These are phyloP conservation scores for Nothoprocta pentlandii DNA, from an alignment of 2,113 vertebrate species.

Conservation along the genomic window DNA sequence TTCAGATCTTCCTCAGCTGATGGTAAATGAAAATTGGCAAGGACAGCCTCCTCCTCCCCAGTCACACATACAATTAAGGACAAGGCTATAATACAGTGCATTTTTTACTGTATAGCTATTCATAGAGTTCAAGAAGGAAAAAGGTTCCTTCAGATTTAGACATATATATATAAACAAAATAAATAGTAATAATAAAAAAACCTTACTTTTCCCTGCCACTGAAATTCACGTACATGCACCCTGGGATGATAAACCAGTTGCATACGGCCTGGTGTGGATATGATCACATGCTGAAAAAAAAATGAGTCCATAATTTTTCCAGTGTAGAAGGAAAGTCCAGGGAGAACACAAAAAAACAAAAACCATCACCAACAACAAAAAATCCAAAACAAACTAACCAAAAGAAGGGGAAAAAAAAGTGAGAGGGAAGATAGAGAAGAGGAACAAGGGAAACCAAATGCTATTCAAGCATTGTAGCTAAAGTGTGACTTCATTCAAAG, in stretches of 20 bases:
- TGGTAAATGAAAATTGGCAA: neutral
- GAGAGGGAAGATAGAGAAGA: rapidly evolving
- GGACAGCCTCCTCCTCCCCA: neutral
- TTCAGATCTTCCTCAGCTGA: neutral
- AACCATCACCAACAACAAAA: too few relatives aligned
- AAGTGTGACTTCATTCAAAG: constrained; percentile 66
- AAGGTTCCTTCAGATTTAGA: neutral
- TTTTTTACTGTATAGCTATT: too few relatives aligned
- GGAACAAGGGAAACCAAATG: neutral
- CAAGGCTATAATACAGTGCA: neutral
- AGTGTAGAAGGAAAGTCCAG: neutral
- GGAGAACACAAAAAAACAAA: too few relatives aligned
- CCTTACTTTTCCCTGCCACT: neutral
- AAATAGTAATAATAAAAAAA: neutral
- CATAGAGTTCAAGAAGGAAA: neutral
- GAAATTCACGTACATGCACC: neutral
- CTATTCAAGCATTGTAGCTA: neutral
- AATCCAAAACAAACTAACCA: too few relatives aligned
- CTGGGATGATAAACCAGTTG: neutral
- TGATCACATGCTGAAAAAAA: neutral
- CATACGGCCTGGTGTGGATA: neutral
- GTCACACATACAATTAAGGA: neutral
- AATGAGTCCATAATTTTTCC: constrained; percentile 4
- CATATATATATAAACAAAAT: too few relatives aligned
- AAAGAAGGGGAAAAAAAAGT: neutral